These are phyloP conservation scores for Acronicta psi DNA, from an alignment of 2,888 invertebrate species.

Conservation along the genomic window DNA sequence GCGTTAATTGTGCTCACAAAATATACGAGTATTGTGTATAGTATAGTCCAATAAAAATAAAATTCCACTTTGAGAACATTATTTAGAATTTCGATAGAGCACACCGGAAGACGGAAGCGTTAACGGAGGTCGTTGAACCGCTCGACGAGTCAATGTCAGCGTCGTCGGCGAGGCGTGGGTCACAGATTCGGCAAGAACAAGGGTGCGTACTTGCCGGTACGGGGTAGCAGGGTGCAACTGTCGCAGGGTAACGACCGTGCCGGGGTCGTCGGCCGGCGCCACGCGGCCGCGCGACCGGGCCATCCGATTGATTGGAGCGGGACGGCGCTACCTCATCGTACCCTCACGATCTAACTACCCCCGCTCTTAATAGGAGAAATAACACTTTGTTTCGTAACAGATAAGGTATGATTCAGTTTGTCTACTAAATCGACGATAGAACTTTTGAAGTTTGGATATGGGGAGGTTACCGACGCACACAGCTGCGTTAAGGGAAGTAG, in stretches of 20 bases:
- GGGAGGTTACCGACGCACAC: slow-evolving; percentile 77
- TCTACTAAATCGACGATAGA: slow-evolving; percentile 55
- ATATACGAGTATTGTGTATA: too few species aligned
- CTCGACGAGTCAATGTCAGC: slow-evolving; percentile 86
- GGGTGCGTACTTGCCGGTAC: slow-evolving; percentile 79
- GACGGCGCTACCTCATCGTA: slow-evolving; percentile 76
- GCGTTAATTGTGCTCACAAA: slow-evolving; percentile 51
- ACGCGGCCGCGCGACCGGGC: slow-evolving; percentile 83
- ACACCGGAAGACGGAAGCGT: slow-evolving; percentile 81
- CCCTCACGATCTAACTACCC: slow-evolving; percentile 84
- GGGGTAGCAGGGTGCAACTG: slow-evolving; percentile 88
- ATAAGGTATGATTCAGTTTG: slow-evolving; percentile 79
- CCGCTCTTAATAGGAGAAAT: slow-evolving; percentile 70
- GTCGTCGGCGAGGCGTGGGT: slow-evolving; percentile 73
- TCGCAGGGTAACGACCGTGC: slow-evolving; percentile 85
- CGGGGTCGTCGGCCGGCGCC: slow-evolving; percentile 86
- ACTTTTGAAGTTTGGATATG: slow-evolving; percentile 58
- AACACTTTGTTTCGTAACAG: slow-evolving; percentile 72
- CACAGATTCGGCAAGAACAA: slow-evolving; percentile 85
- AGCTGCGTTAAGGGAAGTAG: slow-evolving; percentile 83
- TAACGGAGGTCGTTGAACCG: slow-evolving; percentile 78
- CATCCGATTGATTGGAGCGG: slow-evolving; percentile 87
- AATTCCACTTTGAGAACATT: slow-evolving; percentile 57
- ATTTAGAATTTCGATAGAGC: slow-evolving; percentile 68
- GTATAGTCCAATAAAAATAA: slow-evolving; percentile 54